Evolutionary conservation across 2,113 vertebrate species (phyloP).

Genomic region (Paramisgurnus dabryanus): DNA sequence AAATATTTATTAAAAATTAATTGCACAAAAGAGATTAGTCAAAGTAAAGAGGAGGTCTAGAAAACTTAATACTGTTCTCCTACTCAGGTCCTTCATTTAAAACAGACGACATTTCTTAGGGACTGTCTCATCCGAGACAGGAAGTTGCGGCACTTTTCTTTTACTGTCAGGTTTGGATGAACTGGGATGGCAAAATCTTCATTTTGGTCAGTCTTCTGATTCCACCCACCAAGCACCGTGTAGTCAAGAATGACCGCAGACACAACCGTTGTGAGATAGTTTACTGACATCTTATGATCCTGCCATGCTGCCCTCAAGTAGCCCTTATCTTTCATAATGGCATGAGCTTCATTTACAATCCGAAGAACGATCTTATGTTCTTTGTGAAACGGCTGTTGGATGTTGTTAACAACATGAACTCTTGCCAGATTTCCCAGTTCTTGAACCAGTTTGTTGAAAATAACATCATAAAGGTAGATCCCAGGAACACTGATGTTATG

Average conservation of each 20-base stretch:
- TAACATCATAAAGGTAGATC: background rate
- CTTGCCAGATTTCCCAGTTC: background rate
- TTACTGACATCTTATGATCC: background rate
- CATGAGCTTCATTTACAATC: slow-evolving; percentile 1
- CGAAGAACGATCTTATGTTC: background rate
- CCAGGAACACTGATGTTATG: background rate
- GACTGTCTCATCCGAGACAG: too few species aligned
- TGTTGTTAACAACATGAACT: background rate
- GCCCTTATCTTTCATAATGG: background rate
- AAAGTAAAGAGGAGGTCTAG: too few species aligned
- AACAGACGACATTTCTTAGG: too few species aligned
- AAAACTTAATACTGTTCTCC: too few species aligned
- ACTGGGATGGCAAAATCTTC: too few species aligned
- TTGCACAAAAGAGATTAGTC: too few species aligned
- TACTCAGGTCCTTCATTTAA: too few species aligned
- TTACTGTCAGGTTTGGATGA: too few species aligned
- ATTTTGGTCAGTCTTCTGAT: background rate
- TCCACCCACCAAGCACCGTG: background rate
- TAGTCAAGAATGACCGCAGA: background rate
- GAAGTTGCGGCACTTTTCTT: too few species aligned
- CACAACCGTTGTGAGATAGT: background rate
- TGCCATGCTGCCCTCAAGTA: slow-evolving; percentile 4
- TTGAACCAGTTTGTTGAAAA: background rate
- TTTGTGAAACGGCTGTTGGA: background rate
- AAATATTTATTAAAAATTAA: too few species aligned